These are phyloP conservation scores for Homalodisca vitripennis DNA, from an alignment of 1,140 invertebrate genomes.

Conservation along the genomic window DNA sequence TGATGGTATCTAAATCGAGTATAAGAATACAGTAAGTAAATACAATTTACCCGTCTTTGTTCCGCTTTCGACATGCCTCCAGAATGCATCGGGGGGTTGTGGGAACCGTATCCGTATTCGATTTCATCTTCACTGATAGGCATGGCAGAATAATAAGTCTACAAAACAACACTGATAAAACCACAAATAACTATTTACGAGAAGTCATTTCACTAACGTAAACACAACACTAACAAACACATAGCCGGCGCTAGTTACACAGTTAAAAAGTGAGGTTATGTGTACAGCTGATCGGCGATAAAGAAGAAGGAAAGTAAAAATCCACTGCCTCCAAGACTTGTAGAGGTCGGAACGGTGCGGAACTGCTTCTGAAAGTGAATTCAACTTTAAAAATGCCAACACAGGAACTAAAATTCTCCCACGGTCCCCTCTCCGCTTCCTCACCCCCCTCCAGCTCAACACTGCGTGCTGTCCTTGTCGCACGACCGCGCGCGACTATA, in stretches of 20 bases:
- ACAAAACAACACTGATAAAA: background rate
- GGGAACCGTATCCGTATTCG: conserved; percentile 31
- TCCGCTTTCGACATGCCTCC: conserved; percentile 40
- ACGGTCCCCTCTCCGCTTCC: conserved; percentile 50
- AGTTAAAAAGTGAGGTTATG: background rate
- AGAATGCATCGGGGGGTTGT: conserved; percentile 12
- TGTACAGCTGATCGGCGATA: background rate
- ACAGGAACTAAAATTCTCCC: conserved; percentile 41
- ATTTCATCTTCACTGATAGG: conserved; percentile 42
- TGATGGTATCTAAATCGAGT: too few species aligned
- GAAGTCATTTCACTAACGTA: background rate
- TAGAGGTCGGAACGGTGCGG: background rate
- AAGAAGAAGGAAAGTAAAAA: background rate
- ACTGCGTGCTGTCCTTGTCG: conserved; percentile 47
- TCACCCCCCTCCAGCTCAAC: conserved; percentile 49
- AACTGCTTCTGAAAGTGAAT: background rate
- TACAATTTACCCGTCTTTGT: conserved; percentile 37
- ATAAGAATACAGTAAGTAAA: too few species aligned
- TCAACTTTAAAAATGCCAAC: conserved; percentile 42
- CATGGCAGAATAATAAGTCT: conserved; percentile 32
- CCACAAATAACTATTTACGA: too few species aligned
- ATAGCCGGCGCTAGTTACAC: background rate
- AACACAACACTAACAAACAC: background rate
- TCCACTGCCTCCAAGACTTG: background rate
- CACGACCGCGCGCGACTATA: conserved; percentile 52